phyloP scores from a whole-genome alignment of 2,797 vertebrate genomes.

The Hoplostethus atlanticus region DNA sequence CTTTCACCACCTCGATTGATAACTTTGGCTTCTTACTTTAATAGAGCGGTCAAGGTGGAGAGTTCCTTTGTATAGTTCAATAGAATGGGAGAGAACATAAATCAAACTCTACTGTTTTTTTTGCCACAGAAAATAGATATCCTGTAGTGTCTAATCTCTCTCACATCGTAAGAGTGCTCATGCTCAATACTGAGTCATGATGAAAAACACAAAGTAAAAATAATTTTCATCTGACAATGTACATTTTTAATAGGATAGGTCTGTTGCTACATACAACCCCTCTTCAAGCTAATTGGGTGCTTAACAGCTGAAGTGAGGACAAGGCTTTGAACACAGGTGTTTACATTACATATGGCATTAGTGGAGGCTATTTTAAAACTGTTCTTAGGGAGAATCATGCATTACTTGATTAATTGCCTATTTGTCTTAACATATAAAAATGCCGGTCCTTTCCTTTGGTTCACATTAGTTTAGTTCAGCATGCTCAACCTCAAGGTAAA shows the following conservation, averaged over 20 bases:
- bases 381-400: slow-evolving; percentile 33
- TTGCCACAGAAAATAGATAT: slow-evolving; percentile 50
- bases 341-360: slow-evolving; percentile 17
- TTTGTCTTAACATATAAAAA: slow-evolving; percentile 51
- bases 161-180: slow-evolving; percentile 65
- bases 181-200: slow-evolving; percentile 9
- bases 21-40: slow-evolving; percentile 92
- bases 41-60: slow-evolving; percentile 91
- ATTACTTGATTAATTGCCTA: slow-evolving; percentile 61
- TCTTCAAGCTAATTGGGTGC: slow-evolving; percentile 8
- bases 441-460: slow-evolving; percentile 30
- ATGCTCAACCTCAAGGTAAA: not conserved
- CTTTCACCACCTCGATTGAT: slow-evolving; percentile 87
- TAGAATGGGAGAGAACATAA: slow-evolving; percentile 77
- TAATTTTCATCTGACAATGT: slow-evolving; percentile 15
- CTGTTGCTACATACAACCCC: not conserved
- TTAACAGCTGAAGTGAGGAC: slow-evolving; percentile 3
- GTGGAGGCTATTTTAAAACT: slow-evolving; percentile 13
- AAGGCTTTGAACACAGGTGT: slow-evolving; percentile 1
- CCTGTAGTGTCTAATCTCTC: slow-evolving; percentile 55
- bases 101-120: slow-evolving; percentile 69
- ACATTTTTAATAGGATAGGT: slow-evolving; percentile 13
- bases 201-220: slow-evolving; percentile 22
- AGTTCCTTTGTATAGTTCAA: slow-evolving; percentile 84
- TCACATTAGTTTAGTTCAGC: no score